Percentiles rank a stretch among this genome's conserved stretches.
Evolutionary conservation across 2,113 vertebrate genomes (phyloP).

Genomic region (Lota lota): DNA sequence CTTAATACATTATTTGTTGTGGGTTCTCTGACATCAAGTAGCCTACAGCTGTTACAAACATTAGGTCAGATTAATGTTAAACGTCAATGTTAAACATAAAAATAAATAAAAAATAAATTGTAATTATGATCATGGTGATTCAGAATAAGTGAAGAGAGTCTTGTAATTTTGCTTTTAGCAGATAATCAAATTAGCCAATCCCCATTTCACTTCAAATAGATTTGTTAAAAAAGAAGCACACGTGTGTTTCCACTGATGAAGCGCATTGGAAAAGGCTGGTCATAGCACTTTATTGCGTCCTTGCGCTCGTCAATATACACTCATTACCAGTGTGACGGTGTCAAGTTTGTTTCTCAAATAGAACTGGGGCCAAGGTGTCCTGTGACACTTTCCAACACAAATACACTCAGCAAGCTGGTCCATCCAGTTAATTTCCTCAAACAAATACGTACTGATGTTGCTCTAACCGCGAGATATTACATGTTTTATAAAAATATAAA

Average conservation of each 20-base stretch:
- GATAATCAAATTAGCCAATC: too few species aligned
- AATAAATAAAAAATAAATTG: too few species aligned
- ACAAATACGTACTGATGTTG: constrained; percentile 4
- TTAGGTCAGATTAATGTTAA: too few species aligned
- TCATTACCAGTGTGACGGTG: background rate
- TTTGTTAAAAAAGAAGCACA: background rate
- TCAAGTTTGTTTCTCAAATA: background rate
- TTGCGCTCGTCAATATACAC: background rate
- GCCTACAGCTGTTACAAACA: too few species aligned
- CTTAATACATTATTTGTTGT: too few species aligned
- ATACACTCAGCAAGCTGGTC: constrained; percentile 9
- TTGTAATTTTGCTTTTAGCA: too few species aligned
- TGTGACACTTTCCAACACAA: constrained; percentile 17
- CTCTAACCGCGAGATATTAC: too few species aligned
- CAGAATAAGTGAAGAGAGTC: too few species aligned
- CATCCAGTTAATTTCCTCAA: constrained; percentile 31
- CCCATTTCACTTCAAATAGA: background rate
- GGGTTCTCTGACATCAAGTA: too few species aligned
- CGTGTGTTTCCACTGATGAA: background rate
- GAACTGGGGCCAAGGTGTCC: constrained; percentile 15
- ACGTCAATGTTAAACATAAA: too few species aligned
- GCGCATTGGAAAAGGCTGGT: constrained; percentile 18
- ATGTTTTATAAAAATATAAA: too few species aligned
- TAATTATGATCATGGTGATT: too few species aligned
- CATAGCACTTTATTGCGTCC: constrained; percentile 5